Evolutionary conservation across 92 coral and sea anemone genomes (phyloP), one percentile per base, ranked within the genome.

Genomic region (Palythoa heliodiscus): DNA sequence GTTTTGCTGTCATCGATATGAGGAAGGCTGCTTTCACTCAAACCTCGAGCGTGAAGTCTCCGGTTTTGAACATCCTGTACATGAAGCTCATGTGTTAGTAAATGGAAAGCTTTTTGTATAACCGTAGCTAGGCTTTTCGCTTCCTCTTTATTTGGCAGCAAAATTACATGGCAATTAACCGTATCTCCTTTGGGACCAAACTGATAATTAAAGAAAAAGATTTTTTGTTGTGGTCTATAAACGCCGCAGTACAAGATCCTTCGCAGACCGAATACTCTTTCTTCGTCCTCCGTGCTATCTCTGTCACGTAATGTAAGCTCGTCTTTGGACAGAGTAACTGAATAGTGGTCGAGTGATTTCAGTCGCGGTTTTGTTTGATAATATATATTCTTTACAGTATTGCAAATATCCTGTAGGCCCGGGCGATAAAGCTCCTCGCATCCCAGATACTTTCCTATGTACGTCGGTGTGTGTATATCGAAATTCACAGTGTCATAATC

Each of bases 41-140:
- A 84, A 6, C 91, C 95, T 39, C 93, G 86, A 10, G 93, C 93
- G 20, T 94, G 98, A 47, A 89, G 90, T 75, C 78, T 90, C 17
- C 95, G 86, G 47, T 84, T 92, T 50, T 80, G 93, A 2, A 94
- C 87, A 69, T 94, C 98, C 58, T 92, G 90, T 14, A 90, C 95
- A 47, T 94, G 98, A 11, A 91, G 88, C 37, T 94, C 93, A 67
- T 90, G 91, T 35, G 92, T 91, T 47, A 89, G 92, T 43, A 89
- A 76, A 50, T 73, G 82, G 83, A 94, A 94, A 40, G 98, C 98
- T 48, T 81, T 92, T 4, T 91, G 89, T 77, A 94, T 92, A 29
- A 94, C 92, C 87, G 95, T 94, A n/a, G 99, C 99, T 35, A 96
- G 81, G 87, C 93, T 91, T 84, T 95, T 96, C 9, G 99, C 99